phyloP scores from a whole-genome alignment of 2,797 vertebrate genomes.

The Xiphorhynchus erythropygius region DNA sequence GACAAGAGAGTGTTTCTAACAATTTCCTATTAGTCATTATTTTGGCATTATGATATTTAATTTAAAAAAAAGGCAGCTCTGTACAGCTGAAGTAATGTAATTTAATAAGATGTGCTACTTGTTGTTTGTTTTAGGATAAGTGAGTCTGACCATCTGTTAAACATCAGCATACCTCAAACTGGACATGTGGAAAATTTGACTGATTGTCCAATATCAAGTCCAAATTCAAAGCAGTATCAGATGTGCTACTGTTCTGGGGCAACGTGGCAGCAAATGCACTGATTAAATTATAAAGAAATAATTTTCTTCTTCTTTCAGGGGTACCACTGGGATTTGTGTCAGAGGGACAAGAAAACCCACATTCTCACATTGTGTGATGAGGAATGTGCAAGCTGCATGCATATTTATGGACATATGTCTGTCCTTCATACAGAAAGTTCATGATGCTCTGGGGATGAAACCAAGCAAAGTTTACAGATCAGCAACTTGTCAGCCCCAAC shows the following conservation, averaged over 20 bases:
- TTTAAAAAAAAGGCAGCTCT: not conserved
- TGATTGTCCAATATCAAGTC: not conserved
- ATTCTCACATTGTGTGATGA: not conserved
- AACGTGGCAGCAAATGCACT: not conserved
- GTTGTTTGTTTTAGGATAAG: not conserved
- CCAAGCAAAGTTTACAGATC: conserved; percentile 55
- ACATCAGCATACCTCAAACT: not conserved
- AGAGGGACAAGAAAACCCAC: not conserved
- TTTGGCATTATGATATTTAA: not conserved
- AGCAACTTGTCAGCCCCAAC: conserved; percentile 38
- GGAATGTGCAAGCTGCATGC: not conserved
- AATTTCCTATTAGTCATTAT: not conserved
- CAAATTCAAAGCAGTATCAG: not conserved
- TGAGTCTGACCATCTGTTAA: not conserved
- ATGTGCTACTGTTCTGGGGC: not conserved
- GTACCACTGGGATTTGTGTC: not conserved
- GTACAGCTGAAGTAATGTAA: not conserved
- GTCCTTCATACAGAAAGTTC: conserved; percentile 14
- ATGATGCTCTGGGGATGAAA: conserved; percentile 38
- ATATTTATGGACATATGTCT: not conserved
- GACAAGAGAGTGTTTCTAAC: conserved; percentile 11
- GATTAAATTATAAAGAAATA: not conserved
- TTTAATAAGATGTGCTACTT: not conserved
- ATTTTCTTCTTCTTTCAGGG: not conserved
- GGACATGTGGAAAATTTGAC: not conserved